phyloP scores from a whole-genome alignment of 2,888 invertebrate species.

The Chymomyza amoena region DNA sequence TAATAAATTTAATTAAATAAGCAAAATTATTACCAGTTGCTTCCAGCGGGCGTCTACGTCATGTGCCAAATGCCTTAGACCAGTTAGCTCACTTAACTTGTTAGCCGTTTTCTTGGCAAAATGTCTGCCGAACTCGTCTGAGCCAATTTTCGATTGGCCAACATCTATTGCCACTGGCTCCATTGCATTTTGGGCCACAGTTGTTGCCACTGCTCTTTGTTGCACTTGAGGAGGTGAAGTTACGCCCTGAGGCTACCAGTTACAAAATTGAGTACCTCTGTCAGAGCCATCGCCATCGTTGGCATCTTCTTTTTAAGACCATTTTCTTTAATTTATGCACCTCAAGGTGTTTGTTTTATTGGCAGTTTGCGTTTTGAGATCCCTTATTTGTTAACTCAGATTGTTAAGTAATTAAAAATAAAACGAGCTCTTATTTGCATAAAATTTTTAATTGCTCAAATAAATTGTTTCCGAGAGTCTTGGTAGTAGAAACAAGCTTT shows the following conservation, averaged over 20 bases:
- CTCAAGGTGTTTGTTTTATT: conserved; percentile 44
- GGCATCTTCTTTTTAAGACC: neutral
- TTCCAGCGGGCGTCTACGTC: conserved; percentile 17
- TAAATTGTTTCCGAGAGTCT: neutral
- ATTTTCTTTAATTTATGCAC: neutral
- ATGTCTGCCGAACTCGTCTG: conserved; percentile 49
- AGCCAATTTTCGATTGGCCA: conserved; percentile 44
- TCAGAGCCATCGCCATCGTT: neutral
- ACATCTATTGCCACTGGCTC: conserved; percentile 23
- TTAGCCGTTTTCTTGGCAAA: conserved; percentile 25
- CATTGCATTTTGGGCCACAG: conserved; percentile 5
- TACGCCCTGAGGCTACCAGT: neutral
- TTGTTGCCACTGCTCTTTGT: neutral
- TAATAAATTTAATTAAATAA: conserved; percentile 12
- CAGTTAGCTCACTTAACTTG: neutral
- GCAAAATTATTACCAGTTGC: conserved; percentile 13
- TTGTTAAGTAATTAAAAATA: neutral
- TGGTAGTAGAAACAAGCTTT: too few species aligned
- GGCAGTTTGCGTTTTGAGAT: conserved; percentile 15
- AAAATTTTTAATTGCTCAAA: neutral
- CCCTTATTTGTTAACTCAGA: neutral
- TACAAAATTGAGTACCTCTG: neutral
- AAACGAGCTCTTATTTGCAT: conserved; percentile 2
- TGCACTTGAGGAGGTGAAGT: neutral
- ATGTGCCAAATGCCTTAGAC: neutral